These are phyloP conservation scores for Nautilus pompilius DNA, from an alignment of 1,140 invertebrate genomes.

Conservation along the genomic window DNA sequence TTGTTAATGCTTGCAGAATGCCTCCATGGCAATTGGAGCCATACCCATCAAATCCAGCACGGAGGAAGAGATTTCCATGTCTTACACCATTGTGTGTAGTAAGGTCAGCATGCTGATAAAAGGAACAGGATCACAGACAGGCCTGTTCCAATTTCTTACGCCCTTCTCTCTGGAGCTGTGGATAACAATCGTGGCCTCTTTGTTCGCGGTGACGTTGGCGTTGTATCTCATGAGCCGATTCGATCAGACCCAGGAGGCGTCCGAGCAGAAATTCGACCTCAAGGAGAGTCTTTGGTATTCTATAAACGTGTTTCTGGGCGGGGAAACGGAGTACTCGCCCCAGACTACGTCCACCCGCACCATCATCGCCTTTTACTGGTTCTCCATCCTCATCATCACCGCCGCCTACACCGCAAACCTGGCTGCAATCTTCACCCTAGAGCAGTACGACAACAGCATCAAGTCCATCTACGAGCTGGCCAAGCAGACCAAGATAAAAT, in stretches of 20 bases:
- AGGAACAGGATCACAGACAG: slow-evolving; percentile 15
- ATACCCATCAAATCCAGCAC: slow-evolving; percentile 35
- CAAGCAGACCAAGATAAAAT: slow-evolving; percentile 42
- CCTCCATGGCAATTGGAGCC: slow-evolving; percentile 38
- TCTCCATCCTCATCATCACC: slow-evolving; percentile 54
- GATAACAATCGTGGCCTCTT: slow-evolving; percentile 35
- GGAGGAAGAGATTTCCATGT: slow-evolving; percentile 40
- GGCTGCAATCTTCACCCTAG: slow-evolving; percentile 54
- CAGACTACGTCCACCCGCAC: slow-evolving; percentile 46
- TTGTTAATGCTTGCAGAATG: slow-evolving; percentile 26
- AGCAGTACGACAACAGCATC: slow-evolving; percentile 49
- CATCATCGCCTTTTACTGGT: slow-evolving; percentile 51
- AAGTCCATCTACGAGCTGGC: slow-evolving; percentile 48
- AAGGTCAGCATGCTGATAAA: slow-evolving; percentile 32
- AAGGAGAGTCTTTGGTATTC: slow-evolving; percentile 85
- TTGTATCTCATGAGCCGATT: slow-evolving; percentile 41
- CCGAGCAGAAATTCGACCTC: slow-evolving; percentile 40
- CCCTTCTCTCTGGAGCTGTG: slow-evolving; percentile 28
- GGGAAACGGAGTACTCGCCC: slow-evolving; percentile 56
- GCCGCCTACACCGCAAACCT: slow-evolving; percentile 57
- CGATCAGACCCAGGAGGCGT: slow-evolving; percentile 27
- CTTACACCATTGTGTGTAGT: slow-evolving; percentile 38
- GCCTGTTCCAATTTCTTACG: slow-evolving; percentile 28
- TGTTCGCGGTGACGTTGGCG: slow-evolving; percentile 30
- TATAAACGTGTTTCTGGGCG: slow-evolving; percentile 77